Percentiles rank a stretch among this genome's conserved stretches.
These are phyloP conservation scores for Phoebastria nigripes DNA, from an alignment of 2,797 vertebrate genomes.

Conservation along the genomic window DNA sequence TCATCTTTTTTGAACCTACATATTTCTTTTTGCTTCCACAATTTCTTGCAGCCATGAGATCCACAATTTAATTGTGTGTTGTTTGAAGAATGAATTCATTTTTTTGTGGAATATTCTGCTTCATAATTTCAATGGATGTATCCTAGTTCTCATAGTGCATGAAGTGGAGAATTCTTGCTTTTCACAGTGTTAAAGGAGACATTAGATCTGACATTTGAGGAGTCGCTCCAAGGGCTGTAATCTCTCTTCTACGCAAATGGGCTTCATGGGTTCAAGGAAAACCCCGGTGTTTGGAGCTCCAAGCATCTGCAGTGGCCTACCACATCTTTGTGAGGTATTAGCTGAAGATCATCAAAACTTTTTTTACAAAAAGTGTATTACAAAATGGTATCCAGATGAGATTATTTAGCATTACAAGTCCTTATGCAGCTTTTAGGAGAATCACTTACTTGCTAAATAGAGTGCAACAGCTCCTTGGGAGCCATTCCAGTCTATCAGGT, in stretches of 20 bases:
- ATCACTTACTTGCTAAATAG: slow-evolving; percentile 17
- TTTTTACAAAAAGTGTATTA: not conserved
- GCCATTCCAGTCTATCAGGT: slow-evolving; percentile 39
- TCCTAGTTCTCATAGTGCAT: not conserved
- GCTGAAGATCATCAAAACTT: not conserved
- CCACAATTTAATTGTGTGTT: not conserved
- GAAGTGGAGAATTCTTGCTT: not conserved
- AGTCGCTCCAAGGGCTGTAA: not conserved
- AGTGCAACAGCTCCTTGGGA: slow-evolving; percentile 33
- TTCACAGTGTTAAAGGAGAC: not conserved
- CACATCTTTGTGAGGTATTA: not conserved
- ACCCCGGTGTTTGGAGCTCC: accelerated
- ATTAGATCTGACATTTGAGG: not conserved
- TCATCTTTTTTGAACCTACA: not conserved
- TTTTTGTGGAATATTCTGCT: not conserved
- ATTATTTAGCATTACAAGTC: not conserved
- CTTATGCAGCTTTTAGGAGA: not conserved
- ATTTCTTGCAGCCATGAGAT: not conserved
- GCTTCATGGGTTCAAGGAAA: not conserved
- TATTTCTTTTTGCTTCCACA: not conserved
- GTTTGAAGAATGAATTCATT: not conserved
- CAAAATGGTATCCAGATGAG: not conserved
- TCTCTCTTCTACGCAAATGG: not conserved
- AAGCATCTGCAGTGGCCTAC: not conserved
- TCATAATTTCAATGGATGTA: not conserved